These are phyloP conservation scores for Chironomus tentans DNA, from an alignment of 2,888 invertebrate species.

Conservation along the genomic window DNA sequence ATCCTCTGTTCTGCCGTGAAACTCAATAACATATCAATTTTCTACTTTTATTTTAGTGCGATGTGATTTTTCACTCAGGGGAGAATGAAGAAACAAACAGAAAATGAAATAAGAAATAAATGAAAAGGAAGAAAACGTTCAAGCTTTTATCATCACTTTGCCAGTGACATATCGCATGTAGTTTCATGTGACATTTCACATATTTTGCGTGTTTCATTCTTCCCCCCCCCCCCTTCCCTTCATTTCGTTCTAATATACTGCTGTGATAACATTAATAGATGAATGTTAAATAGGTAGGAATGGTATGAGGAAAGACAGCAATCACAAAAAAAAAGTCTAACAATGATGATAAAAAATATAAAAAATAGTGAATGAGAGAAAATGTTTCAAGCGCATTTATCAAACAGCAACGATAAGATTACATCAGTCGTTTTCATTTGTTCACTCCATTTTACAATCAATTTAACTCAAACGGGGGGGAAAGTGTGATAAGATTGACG, in stretches of 20 bases:
- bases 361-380: background rate
- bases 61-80: too few species aligned
- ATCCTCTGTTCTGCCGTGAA: too few species aligned
- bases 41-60: too few species aligned
- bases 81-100: background rate
- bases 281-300: too few species aligned
- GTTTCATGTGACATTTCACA: background rate
- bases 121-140: background rate
- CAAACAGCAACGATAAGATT: too few species aligned
- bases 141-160: background rate
- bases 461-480: too few species aligned
- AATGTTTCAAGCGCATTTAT: background rate
- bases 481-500: too few species aligned
- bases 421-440: too few species aligned
- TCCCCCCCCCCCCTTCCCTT: background rate
- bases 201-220: background rate
- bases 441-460: too few species aligned
- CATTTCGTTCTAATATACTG: background rate
- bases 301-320: too few species aligned
- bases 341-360: background rate
- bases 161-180: background rate
- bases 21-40: too few species aligned
- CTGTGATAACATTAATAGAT: background rate
- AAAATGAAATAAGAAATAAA: background rate
- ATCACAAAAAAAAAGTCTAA: background rate